Evolutionary conservation across 1,140 invertebrate genomes (phyloP).

Genomic region (Drosophila carrolli): DNA sequence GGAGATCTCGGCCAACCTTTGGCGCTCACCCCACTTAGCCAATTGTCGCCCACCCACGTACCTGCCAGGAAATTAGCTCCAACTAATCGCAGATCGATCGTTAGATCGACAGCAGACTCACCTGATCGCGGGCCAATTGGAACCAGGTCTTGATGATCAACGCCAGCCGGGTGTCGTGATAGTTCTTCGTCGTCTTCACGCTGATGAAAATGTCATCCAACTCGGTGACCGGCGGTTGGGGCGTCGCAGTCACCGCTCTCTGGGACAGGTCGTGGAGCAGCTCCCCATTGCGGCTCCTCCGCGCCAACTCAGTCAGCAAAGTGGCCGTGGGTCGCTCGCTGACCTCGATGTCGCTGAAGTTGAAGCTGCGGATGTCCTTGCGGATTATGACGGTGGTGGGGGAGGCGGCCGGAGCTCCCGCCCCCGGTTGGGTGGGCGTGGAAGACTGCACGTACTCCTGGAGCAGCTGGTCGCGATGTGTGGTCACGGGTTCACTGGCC

Average conservation of each 20-base stretch:
- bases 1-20: constrained; percentile 60
- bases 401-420: constrained; percentile 46
- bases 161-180: constrained; percentile 93
- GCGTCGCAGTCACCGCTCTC: constrained; percentile 85
- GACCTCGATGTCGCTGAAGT: constrained; percentile 82
- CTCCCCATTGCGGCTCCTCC: constrained; percentile 75
- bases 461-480: constrained; percentile 50
- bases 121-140: constrained; percentile 94
- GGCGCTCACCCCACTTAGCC: constrained; percentile 48
- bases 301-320: constrained; percentile 66
- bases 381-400: constrained; percentile 70
- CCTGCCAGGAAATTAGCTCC: constrained; percentile 58
- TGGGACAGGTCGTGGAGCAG: constrained; percentile 78
- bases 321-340: constrained; percentile 70
- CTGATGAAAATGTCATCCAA: constrained; percentile 96
- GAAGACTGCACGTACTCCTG: constrained; percentile 55
- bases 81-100: constrained; percentile 43
- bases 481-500: constrained; percentile 68
- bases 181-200: constrained; percentile 96
- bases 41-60: constrained; percentile 67
- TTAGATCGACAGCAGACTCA: constrained; percentile 83
- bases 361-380: constrained; percentile 84
- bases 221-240: constrained; percentile 88
- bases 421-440: constrained; percentile 52
- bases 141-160: constrained; percentile 97